Evolutionary conservation across 2,113 vertebrate species (phyloP).

Genomic region (Myotis brandtii): DNA sequence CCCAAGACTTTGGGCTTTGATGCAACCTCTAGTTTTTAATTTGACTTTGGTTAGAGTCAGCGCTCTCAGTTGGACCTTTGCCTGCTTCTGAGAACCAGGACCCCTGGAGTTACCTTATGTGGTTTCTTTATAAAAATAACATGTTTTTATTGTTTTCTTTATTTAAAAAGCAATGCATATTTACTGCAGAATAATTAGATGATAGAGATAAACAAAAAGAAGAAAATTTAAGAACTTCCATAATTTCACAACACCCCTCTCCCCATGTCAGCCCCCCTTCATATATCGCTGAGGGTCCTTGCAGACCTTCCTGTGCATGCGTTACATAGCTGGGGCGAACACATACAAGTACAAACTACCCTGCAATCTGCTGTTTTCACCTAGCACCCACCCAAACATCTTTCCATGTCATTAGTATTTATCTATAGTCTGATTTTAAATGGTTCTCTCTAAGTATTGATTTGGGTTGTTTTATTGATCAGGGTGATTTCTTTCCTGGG

Average conservation of each 20-base stretch:
- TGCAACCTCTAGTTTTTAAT: not conserved
- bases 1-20: not conserved
- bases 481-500: too few species aligned
- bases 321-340: not conserved
- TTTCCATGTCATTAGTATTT: not conserved
- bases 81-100: not conserved
- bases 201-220: not conserved
- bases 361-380: not conserved
- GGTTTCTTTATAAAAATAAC: slow-evolving; percentile 28
- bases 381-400: not conserved
- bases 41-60: not conserved
- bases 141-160: not conserved
- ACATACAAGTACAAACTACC: not conserved
- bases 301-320: not conserved
- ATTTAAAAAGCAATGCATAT: not conserved
- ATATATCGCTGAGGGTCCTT: not conserved
- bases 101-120: not conserved
- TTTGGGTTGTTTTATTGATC: too few species aligned
- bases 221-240: not conserved
- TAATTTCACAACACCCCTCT: not conserved
- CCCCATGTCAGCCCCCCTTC: not conserved
- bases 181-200: slow-evolving; percentile 21
- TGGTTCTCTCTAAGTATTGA: not conserved
- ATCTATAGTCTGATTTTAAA: not conserved
- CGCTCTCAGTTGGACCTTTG: not conserved